These are phyloP conservation scores for Pseudopipra pipra DNA, from an alignment of 2,113 vertebrate genomes.

Conservation along the genomic window DNA sequence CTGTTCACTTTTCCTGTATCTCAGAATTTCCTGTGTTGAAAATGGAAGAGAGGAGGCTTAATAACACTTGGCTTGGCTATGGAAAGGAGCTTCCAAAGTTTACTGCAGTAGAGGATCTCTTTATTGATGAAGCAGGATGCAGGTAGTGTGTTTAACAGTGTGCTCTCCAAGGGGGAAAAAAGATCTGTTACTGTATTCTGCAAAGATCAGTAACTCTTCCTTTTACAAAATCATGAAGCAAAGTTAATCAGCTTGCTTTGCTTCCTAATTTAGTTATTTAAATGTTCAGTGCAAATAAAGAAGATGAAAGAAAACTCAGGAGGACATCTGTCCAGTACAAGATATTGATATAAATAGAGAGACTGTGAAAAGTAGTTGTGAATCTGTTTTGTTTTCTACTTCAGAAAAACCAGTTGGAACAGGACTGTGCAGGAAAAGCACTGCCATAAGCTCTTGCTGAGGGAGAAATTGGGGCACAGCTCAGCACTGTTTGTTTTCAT, in stretches of 20 bases:
- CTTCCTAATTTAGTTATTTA: slow-evolving; percentile 12
- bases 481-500: slow-evolving; percentile 55
- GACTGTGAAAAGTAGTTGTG: neutral
- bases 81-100: neutral
- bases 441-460: slow-evolving; percentile 48
- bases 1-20: neutral
- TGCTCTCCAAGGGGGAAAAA: neutral
- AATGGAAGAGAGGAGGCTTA: neutral
- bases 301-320: neutral
- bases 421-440: neutral
- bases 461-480: slow-evolving; percentile 42
- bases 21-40: neutral
- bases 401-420: neutral
- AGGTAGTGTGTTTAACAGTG: neutral
- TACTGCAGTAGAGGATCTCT: neutral
- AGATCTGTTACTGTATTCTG: neutral
- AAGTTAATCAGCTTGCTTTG: slow-evolving; percentile 5
- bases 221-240: neutral
- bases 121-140: neutral
- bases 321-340: neutral
- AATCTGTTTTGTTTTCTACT: neutral
- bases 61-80: neutral
- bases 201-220: neutral
- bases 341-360: slow-evolving; percentile 30
- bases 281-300: neutral